Conservation (phyloP, 2,888 invertebrate genomes). For the Anorthoa munda region DNA sequence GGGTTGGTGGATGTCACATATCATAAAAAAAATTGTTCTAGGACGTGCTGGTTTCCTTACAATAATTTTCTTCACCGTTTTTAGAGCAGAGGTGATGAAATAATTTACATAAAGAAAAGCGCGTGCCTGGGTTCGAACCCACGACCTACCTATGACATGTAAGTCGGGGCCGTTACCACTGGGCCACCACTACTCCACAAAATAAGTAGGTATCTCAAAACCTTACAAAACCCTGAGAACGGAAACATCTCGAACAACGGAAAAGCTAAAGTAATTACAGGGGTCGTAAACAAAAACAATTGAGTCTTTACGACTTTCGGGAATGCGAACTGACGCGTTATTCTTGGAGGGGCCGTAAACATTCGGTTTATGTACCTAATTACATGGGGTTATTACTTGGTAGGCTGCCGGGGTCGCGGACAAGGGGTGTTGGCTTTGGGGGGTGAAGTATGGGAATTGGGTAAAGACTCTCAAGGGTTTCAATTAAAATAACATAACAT, state of each 20-base stretch:
- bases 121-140: too few relatives aligned
- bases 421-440: background rate
- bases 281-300: conserved; percentile 65
- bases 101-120: too few relatives aligned
- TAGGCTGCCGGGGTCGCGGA: conserved; percentile 29
- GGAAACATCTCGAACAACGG: conserved; percentile 28
- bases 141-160: too few relatives aligned
- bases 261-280: conserved; percentile 62
- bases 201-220: conserved; percentile 8
- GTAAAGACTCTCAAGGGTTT: background rate
- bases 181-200: too few relatives aligned
- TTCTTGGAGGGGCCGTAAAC: conserved; percentile 63
- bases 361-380: conserved; percentile 66
- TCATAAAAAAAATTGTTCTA: too few relatives aligned
- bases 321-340: conserved; percentile 61
- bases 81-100: too few relatives aligned
- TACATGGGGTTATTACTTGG: conserved; percentile 64
- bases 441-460: background rate
- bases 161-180: too few relatives aligned
- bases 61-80: too few relatives aligned
- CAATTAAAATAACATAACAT: too few relatives aligned
- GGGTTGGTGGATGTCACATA: too few relatives aligned
- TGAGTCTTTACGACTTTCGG: conserved; percentile 62
- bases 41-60: too few relatives aligned
- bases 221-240: background rate